phyloP scores from a whole-genome alignment of 2,113 vertebrate species.

The Delphinapterus leucas region DNA sequence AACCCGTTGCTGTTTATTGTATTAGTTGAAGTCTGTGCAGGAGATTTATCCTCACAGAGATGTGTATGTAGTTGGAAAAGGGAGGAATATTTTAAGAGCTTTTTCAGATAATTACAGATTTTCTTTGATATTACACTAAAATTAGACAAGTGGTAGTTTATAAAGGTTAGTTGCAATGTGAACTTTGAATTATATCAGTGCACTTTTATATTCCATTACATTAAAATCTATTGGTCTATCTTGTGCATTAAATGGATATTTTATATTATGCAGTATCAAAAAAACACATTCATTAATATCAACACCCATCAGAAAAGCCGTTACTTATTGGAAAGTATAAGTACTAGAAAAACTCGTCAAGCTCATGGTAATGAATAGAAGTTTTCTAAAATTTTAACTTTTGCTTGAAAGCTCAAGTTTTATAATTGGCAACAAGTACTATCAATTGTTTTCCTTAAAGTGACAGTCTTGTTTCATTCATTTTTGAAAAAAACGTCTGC shows the following conservation, averaged over 20 bases:
- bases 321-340: background rate
- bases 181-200: background rate
- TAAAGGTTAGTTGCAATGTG: constrained; percentile 21
- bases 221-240: background rate
- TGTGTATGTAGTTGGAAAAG: background rate
- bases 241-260: background rate
- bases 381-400: constrained; percentile 24
- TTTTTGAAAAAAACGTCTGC: background rate
- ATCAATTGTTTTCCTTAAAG: background rate
- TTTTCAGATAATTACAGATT: background rate
- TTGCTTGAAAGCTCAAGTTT: background rate
- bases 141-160: background rate
- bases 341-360: background rate
- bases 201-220: background rate
- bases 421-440: background rate
- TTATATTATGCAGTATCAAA: background rate
- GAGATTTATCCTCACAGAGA: background rate
- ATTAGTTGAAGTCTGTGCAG: background rate
- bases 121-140: background rate
- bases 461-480: background rate
- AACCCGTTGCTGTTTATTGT: background rate
- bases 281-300: background rate
- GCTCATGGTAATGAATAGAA: background rate
- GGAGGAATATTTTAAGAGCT: background rate
- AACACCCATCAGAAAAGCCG: background rate